These are phyloP conservation scores for Homarus americanus DNA, from an alignment of 1,140 invertebrate genomes.

Conservation along the genomic window DNA sequence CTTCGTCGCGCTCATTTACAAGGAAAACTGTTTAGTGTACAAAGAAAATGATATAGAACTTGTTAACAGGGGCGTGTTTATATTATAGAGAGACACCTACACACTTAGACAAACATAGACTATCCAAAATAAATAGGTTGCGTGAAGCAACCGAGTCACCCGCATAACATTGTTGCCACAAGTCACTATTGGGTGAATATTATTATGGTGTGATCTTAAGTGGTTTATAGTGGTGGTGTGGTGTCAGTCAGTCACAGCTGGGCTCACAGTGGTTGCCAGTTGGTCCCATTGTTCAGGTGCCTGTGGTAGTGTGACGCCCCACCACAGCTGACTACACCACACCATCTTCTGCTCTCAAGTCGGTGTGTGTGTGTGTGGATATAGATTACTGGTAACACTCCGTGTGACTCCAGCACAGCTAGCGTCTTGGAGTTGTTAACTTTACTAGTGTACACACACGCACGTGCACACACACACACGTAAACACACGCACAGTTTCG, in stretches of 20 bases:
- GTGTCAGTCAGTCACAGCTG: not conserved
- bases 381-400: too few species aligned
- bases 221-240: not conserved
- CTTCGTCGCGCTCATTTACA: not conserved
- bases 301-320: not conserved
- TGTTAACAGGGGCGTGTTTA: not conserved
- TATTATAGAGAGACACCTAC: not conserved
- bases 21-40: not conserved
- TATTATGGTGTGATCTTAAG: not conserved
- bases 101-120: not conserved
- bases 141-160: not conserved
- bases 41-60: not conserved
- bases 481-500: too few species aligned
- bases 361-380: not conserved
- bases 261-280: not conserved
- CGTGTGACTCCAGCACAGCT: not conserved
- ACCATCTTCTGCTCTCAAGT: too few species aligned
- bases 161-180: not conserved
- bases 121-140: not conserved
- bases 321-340: too few species aligned
- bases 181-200: not conserved
- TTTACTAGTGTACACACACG: not conserved
- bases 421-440: not conserved
- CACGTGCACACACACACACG: too few species aligned
- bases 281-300: not conserved